Percentiles rank a stretch among this genome's conserved stretches.
Conservation (phyloP, 2,888 invertebrate genomes). For the Synergus itoensis region DNA sequence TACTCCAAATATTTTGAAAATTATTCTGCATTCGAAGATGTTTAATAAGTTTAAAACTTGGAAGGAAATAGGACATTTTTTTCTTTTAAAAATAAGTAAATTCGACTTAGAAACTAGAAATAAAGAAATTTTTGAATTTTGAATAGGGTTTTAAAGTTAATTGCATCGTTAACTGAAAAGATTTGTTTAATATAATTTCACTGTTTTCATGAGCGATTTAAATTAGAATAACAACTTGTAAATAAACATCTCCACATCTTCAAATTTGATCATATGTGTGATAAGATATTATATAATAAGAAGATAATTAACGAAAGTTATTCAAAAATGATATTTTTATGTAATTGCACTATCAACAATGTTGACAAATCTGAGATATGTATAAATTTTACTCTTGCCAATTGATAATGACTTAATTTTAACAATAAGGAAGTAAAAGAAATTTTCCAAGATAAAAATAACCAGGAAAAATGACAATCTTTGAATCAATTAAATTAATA, state of each 20-base stretch:
- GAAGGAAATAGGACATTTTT: neutral
- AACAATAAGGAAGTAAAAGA: neutral
- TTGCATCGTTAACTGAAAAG: neutral
- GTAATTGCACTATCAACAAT: neutral
- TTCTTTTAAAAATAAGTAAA: too few species aligned
- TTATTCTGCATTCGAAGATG: neutral
- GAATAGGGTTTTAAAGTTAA: neutral
- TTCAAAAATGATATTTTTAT: neutral
- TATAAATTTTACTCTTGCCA: neutral
- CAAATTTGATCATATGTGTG: neutral
- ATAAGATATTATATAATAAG: neutral
- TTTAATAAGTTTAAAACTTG: too few species aligned
- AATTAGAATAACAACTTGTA: neutral
- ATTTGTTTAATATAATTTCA: neutral
- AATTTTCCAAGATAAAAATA: too few species aligned
- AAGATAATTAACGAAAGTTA: neutral
- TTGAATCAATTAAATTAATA: neutral
- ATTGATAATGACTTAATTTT: neutral
- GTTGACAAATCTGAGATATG: neutral
- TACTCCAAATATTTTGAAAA: constrained; percentile 7
- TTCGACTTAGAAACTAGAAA: too few species aligned
- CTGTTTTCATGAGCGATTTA: neutral
- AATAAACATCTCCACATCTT: neutral
- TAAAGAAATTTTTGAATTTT: neutral
- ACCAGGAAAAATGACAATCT: too few species aligned